phyloP scores from a whole-genome alignment of 1,140 invertebrate species.

The Leptestheria dahalacensis region DNA sequence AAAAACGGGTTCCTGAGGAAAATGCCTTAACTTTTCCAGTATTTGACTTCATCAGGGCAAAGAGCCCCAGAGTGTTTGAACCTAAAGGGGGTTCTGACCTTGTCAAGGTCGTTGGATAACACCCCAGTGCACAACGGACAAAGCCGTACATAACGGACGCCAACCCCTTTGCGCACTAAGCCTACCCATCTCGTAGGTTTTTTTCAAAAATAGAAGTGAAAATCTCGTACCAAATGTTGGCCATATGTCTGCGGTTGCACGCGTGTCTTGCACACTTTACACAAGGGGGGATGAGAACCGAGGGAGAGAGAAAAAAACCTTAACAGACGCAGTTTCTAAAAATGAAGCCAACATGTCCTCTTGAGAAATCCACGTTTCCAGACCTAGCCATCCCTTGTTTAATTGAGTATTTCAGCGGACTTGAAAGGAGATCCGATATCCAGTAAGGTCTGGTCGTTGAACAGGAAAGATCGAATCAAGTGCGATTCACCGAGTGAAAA shows the following conservation, averaged over 20 bases:
- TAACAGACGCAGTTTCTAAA: too few relatives aligned
- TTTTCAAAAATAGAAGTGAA: neutral
- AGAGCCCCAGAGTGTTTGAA: too few relatives aligned
- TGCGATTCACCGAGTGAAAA: too few relatives aligned
- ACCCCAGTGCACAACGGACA: neutral
- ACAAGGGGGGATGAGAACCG: neutral
- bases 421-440: too few relatives aligned
- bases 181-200: neutral
- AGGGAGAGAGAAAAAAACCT: neutral
- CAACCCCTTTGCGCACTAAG: too few relatives aligned
- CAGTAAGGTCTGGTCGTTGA: too few relatives aligned
- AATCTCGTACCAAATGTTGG: neutral
- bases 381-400: too few relatives aligned
- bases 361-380: too few relatives aligned
- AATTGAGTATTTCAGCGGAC: too few relatives aligned
- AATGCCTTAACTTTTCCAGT: neutral
- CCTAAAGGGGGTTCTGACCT: neutral
- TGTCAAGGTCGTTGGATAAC: neutral
- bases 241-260: neutral
- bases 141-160: too few relatives aligned
- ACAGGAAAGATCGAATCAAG: too few relatives aligned
- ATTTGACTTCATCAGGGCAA: neutral
- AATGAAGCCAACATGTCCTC: too few relatives aligned
- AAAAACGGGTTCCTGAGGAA: neutral
- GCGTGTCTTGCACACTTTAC: neutral